Evolutionary conservation across 2,888 invertebrate genomes (phyloP).

Genomic region (Acanthoscelides obtectus): DNA sequence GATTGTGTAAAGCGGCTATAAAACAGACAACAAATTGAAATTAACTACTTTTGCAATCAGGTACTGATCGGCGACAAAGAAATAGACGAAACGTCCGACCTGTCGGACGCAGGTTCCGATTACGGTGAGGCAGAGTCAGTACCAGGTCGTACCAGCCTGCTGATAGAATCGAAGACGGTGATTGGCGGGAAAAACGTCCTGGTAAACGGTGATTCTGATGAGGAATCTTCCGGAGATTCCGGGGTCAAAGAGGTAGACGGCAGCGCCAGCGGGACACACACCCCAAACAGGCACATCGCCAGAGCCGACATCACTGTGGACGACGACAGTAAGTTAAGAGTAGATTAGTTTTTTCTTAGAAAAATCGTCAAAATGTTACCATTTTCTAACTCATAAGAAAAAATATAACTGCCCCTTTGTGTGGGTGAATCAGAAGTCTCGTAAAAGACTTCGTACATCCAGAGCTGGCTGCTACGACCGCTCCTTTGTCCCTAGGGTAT

Average conservation of each 20-base stretch:
- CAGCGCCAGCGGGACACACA: slow-evolving; percentile 9
- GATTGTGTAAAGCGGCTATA: too few relatives aligned
- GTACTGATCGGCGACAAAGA: slow-evolving; percentile 63
- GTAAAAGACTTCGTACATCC: too few relatives aligned
- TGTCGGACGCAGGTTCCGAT: slow-evolving; percentile 66
- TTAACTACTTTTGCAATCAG: too few relatives aligned
- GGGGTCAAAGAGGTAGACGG: slow-evolving; percentile 35
- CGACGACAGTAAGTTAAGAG: slow-evolving; percentile 34
- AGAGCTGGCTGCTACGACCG: too few relatives aligned
- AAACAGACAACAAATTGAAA: too few relatives aligned
- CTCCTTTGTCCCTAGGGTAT: too few relatives aligned
- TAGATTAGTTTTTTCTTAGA: too few relatives aligned
- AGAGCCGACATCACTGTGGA: slow-evolving; percentile 32
- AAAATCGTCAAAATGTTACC: too few relatives aligned
- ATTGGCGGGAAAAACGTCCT: slow-evolving; percentile 58
- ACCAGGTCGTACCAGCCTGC: slow-evolving; percentile 44
- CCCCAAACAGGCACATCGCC: neutral
- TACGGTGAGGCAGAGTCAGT: slow-evolving; percentile 37
- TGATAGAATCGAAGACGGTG: slow-evolving; percentile 60
- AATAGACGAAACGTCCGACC: slow-evolving; percentile 79
- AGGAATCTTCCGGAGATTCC: slow-evolving; percentile 38
- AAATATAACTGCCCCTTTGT: too few relatives aligned
- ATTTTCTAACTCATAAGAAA: too few relatives aligned
- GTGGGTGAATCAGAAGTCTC: too few relatives aligned
- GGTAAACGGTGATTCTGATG: slow-evolving; percentile 25